These are phyloP conservation scores for Perdix hodgsoniae DNA, from an alignment of 2,797 vertebrate genomes.

Conservation along the genomic window DNA sequence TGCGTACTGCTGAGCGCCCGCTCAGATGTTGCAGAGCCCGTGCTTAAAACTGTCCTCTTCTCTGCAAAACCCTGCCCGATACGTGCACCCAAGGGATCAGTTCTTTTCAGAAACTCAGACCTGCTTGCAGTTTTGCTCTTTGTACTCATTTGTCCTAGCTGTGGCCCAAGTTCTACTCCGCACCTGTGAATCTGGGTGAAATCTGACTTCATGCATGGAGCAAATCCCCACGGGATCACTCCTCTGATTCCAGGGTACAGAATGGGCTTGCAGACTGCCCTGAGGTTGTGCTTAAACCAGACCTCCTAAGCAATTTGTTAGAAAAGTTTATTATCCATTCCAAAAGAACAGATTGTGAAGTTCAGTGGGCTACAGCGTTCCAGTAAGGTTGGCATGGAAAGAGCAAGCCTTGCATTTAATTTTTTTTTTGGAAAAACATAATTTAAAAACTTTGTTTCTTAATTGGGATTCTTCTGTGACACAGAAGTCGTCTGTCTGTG, in stretches of 20 bases:
- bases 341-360: not conserved
- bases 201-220: not conserved
- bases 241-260: not conserved
- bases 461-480: not conserved
- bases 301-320: not conserved
- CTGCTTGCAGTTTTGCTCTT: not conserved
- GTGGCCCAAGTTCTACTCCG: not conserved
- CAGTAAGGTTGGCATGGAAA: not conserved
- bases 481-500: not conserved
- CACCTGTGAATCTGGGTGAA: not conserved
- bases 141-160: not conserved
- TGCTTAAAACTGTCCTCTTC: constrained; percentile 7
- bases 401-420: not conserved
- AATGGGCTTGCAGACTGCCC: not conserved
- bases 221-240: not conserved
- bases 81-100: not conserved
- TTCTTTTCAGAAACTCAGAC: not conserved
- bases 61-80: not conserved
- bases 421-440: not conserved
- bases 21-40: not conserved
- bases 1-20: not conserved
- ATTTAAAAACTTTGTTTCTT: not conserved
- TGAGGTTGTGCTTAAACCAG: not conserved
- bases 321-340: not conserved
- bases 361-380: not conserved